phyloP scores from a whole-genome alignment of 2,888 invertebrate genomes.

The Scaptomyza polygonia region DNA sequence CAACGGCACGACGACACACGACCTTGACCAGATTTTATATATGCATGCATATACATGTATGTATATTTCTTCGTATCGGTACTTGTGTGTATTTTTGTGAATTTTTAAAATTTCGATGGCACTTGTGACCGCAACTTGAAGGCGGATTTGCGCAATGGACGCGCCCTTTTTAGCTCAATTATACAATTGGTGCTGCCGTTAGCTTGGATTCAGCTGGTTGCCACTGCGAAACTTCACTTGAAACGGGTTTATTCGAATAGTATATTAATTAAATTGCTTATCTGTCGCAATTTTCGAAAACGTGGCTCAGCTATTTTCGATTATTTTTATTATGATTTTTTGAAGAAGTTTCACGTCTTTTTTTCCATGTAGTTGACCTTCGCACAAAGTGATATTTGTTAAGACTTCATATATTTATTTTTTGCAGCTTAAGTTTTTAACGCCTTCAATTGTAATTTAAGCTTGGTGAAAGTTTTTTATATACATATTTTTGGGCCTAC shows the following conservation, averaged over 20 bases:
- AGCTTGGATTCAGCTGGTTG: constrained; percentile 38
- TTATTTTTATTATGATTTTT: constrained; percentile 4
- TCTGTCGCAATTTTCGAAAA: constrained; percentile 70
- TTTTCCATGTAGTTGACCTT: constrained; percentile 69
- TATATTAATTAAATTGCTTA: constrained; percentile 69
- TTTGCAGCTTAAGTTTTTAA: constrained; percentile 40
- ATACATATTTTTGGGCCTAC: constrained; percentile 48
- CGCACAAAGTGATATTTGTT: constrained; percentile 63
- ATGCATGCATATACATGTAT: too few relatives aligned
- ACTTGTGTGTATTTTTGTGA: constrained; percentile 11
- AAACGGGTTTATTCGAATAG: constrained; percentile 71
- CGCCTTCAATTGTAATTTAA: constrained; percentile 28
- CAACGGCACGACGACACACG: constrained; percentile 53
- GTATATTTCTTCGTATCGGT: constrained; percentile 1
- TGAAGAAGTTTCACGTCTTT: constrained; percentile 57
- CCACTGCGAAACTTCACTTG: constrained; percentile 35
- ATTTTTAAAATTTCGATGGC: constrained; percentile 33
- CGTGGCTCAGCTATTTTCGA: constrained; percentile 36
- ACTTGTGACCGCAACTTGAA: constrained; percentile 39
- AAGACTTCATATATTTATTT: constrained; percentile 10
- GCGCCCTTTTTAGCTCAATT: constrained; percentile 72
- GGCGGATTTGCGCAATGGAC: constrained; percentile 68
- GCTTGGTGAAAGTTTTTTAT: constrained; percentile 67
- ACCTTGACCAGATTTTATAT: constrained; percentile 65
- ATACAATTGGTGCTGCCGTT: constrained; percentile 64